Base-by-base conservation (phyloP, 2,797 vertebrate species). In the Acipenser oxyrinchus region DNA sequence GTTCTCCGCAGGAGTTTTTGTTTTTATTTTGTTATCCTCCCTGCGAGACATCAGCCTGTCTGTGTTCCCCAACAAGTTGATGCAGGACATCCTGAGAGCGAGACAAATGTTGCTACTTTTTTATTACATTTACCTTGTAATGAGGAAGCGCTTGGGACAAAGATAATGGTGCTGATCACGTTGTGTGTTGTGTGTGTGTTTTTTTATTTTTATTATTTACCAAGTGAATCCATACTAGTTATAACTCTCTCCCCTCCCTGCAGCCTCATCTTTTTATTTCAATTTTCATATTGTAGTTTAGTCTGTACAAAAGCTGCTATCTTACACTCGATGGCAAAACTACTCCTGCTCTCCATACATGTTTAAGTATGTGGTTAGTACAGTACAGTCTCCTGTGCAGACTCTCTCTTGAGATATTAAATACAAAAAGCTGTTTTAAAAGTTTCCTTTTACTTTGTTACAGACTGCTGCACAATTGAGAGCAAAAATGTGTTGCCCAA, bases 161-260 rank as follows among this genome's bases (percentile, higher is more conserved):
- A 69, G 66, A 73, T 18, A 84, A 86, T 83, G 95, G 95, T 98
- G 95, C 96, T 98, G 93, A 94, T 87, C 89, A 88, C 86, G 82
- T 1, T 18, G 15, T 18, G 15, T 18, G 15, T 18, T 18, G 81
- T 83, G 87, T 84, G 87, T 87, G 90, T 90, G 74, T 82, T 79
- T 76, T 60, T 76, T 82, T 82, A 78, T 73, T 87, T 84, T 89
- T 66, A 78, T 88, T 89, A 87, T 88, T 87, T 88, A 86, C 86
- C 84, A 90, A 76, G 84, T 93, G 91, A 37, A 37, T 37, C 23
- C 92, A 93, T 91, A 93, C 90, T 89, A 89, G 89, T 89, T 92
- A 89, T 94, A 18, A 18, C 15, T 18, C 91, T 87, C 87, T 94
- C 83, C 88, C n/a, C n/a, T n/a, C n/a, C n/a, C n/a, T n/a, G n/a